phyloP scores from a whole-genome alignment of 2,113 vertebrate species.

The mouse (Mus musculus) region DNA sequence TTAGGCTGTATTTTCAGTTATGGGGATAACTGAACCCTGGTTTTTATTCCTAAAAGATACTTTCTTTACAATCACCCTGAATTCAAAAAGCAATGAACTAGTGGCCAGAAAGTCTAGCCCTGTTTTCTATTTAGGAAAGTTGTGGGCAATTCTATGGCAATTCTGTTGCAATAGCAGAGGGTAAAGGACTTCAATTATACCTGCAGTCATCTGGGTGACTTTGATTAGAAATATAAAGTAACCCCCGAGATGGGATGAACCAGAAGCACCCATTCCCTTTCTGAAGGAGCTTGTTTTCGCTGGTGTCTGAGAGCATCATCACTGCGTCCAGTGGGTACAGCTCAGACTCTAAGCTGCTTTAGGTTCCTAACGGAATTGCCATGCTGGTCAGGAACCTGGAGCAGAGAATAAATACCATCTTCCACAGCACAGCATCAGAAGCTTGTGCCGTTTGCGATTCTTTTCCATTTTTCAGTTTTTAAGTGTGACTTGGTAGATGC shows the following conservation, averaged over 20 bases:
- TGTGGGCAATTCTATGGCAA: conserved; percentile 42
- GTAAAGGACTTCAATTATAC: conserved; percentile 27
- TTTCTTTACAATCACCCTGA: conserved; percentile 10
- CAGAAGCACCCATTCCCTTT: conserved; percentile 5
- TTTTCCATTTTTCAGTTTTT: conserved; percentile 75
- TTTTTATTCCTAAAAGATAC: conserved; percentile 65
- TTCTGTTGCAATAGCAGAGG: neutral
- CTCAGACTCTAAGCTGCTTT: conserved; percentile 45
- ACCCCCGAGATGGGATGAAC: neutral
- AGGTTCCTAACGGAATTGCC: neutral
- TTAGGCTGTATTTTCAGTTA: conserved; percentile 20
- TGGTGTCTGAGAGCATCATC: conserved; percentile 15
- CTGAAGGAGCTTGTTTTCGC: conserved; percentile 35
- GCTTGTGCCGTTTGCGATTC: conserved; percentile 66
- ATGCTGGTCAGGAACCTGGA: neutral
- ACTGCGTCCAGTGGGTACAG: neutral
- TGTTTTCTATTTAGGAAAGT: neutral
- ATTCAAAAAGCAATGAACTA: conserved; percentile 23
- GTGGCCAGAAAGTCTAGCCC: neutral
- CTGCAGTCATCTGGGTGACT: conserved; percentile 14
- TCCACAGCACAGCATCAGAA: conserved; percentile 53
- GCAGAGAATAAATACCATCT: conserved; percentile 29
- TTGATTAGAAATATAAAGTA: conserved; percentile 45
- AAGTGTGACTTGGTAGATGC: conserved; percentile 76
- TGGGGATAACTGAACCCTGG: neutral